Evolutionary conservation across 2,113 vertebrate species (phyloP).

Genomic region (Neolamprologus hecqui): DNA sequence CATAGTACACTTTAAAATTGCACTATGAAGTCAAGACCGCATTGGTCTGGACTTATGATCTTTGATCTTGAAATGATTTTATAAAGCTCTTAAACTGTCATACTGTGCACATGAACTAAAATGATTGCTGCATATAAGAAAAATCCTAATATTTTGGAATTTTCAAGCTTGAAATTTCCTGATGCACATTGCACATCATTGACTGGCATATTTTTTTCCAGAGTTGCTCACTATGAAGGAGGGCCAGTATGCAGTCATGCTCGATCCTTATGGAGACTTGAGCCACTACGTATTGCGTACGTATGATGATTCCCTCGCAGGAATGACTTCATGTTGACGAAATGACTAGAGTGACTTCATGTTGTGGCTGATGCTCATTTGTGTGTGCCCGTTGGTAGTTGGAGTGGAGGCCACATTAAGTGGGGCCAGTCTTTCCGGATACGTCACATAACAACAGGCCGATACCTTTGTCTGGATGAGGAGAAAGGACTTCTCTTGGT

Average conservation of each 20-base stretch:
- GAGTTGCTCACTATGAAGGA: slow-evolving; percentile 85
- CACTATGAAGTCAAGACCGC: neutral
- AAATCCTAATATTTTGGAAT: neutral
- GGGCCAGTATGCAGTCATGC: slow-evolving; percentile 86
- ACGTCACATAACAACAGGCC: slow-evolving; percentile 86
- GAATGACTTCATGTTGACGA: neutral
- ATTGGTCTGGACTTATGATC: neutral
- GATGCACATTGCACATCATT: neutral
- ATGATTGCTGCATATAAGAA: neutral
- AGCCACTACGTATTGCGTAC: slow-evolving; percentile 84
- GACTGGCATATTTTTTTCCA: slow-evolving; percentile 31
- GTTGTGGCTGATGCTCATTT: neutral
- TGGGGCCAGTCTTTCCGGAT: slow-evolving; percentile 88
- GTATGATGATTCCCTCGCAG: neutral
- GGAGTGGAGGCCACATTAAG: slow-evolving; percentile 87
- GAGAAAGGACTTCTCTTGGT: slow-evolving; percentile 85
- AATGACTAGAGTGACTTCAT: neutral
- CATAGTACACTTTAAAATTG: neutral
- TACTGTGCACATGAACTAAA: neutral
- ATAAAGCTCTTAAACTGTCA: neutral
- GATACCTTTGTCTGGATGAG: slow-evolving; percentile 82
- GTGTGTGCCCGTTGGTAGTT: slow-evolving; percentile 45
- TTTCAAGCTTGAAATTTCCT: neutral
- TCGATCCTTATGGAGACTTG: slow-evolving; percentile 88
- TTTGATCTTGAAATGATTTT: neutral